These are phyloP conservation scores for Amphipyra berbera DNA, from an alignment of 2,888 invertebrate species.

Conservation along the genomic window DNA sequence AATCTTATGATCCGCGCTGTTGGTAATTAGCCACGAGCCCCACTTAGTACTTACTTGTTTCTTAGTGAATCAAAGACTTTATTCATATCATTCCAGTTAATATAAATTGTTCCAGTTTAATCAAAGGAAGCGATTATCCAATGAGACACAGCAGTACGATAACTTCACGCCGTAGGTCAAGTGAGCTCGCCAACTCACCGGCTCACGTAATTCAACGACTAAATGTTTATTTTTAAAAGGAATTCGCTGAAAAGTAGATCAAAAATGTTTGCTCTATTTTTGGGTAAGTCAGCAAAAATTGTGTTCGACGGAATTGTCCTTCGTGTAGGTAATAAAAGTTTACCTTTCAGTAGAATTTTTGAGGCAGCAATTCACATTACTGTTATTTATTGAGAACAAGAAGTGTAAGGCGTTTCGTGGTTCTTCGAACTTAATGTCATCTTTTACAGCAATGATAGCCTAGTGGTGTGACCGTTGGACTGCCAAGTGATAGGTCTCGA, in stretches of 20 bases:
- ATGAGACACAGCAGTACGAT: constrained; percentile 40
- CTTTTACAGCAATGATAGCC: no score
- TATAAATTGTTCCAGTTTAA: constrained; percentile 10
- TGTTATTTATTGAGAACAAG: no score
- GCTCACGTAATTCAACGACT: constrained; percentile 36
- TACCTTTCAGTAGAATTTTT: background rate
- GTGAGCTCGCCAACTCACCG: constrained; percentile 26
- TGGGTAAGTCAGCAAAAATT: background rate
- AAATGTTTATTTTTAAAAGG: constrained; percentile 31
- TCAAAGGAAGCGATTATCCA: constrained; percentile 37
- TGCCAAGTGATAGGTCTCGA: no score
- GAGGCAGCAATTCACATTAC: no score
- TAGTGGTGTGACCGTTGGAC: no score
- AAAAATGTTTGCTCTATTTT: background rate
- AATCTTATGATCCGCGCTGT: no score
- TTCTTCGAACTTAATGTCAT: no score
- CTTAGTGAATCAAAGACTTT: no score
- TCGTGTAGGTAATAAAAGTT: background rate
- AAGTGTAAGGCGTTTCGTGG: no score
- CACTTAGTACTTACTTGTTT: no score
- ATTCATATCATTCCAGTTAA: constrained; percentile 15
- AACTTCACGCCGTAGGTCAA: constrained; percentile 37
- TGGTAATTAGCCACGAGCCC: no score
- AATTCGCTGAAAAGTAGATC: constrained; percentile 3
- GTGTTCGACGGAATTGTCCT: background rate